A percentile compares a stretch with the other conserved stretches of the same genome.
Evolutionary conservation across 2,888 invertebrate species (phyloP).

Genomic region (Heliconius aoede): DNA sequence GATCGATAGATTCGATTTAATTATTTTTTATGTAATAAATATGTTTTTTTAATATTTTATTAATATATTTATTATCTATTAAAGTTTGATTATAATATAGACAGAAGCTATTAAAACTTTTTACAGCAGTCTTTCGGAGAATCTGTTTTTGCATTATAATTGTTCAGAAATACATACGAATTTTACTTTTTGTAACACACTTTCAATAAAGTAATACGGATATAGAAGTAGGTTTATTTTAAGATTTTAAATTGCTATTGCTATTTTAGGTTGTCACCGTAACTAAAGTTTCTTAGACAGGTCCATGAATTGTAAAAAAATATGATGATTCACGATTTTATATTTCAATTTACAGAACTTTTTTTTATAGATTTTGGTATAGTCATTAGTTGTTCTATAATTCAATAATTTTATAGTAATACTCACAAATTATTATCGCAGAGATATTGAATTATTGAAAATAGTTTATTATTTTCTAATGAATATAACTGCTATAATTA

Average conservation of each 20-base stretch:
- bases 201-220: conserved; percentile 13
- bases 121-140: background rate
- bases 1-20: too few species aligned
- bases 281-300: background rate
- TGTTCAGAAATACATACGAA: background rate
- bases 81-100: background rate
- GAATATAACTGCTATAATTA: conserved; percentile 11
- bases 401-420: background rate
- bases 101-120: background rate
- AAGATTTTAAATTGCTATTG: conserved; percentile 4
- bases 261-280: conserved; percentile 11
- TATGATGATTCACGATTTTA: background rate
- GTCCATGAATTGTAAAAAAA: background rate
- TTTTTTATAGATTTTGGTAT: background rate
- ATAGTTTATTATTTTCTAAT: background rate
- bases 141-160: background rate
- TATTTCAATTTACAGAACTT: background rate
- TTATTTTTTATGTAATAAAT: too few species aligned
- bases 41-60: background rate
- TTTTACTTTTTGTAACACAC: background rate
- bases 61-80: background rate
- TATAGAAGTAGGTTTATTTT: background rate
- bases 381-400: background rate
- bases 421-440: too few species aligned
- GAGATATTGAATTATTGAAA: background rate